Evolutionary conservation across 2,113 vertebrate species (phyloP).

Genomic region (Rafetus swinhoei): DNA sequence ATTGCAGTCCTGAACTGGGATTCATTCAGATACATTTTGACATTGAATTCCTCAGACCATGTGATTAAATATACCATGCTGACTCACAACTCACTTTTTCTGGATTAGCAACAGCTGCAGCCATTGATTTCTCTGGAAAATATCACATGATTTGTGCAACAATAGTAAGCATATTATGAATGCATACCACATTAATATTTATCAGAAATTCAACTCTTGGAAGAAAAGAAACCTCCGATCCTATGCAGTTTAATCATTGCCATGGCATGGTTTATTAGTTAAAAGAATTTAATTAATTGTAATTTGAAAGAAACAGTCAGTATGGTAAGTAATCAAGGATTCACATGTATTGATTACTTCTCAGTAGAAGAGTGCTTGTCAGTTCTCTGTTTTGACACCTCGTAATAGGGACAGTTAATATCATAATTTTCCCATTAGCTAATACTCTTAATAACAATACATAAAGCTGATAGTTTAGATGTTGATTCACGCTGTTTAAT

Average conservation of each 20-base stretch:
- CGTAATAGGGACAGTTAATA: too few relatives aligned
- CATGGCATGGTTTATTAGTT: accelerated
- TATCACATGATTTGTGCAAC: not conserved
- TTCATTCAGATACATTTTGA: not conserved
- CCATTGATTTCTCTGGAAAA: not conserved
- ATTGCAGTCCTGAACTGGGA: not conserved
- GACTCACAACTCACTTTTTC: not conserved
- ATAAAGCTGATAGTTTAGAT: not conserved
- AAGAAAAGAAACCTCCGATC: not conserved
- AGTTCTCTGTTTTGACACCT: not conserved
- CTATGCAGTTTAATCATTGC: not conserved
- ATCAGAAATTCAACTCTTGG: not conserved
- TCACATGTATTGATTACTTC: not conserved
- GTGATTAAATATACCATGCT: not conserved
- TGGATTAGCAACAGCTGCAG: not conserved
- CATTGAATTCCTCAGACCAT: not conserved
- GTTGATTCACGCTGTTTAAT: not conserved
- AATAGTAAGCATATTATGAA: not conserved
- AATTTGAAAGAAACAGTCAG: accelerated
- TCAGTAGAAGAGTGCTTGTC: not conserved
- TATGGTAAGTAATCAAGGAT: not conserved
- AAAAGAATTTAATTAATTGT: not conserved
- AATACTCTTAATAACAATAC: not conserved
- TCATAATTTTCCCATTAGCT: not conserved
- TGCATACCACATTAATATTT: not conserved